Conservation (phyloP, 2,113 vertebrate species). For the Ageneiosus marmoratus region DNA sequence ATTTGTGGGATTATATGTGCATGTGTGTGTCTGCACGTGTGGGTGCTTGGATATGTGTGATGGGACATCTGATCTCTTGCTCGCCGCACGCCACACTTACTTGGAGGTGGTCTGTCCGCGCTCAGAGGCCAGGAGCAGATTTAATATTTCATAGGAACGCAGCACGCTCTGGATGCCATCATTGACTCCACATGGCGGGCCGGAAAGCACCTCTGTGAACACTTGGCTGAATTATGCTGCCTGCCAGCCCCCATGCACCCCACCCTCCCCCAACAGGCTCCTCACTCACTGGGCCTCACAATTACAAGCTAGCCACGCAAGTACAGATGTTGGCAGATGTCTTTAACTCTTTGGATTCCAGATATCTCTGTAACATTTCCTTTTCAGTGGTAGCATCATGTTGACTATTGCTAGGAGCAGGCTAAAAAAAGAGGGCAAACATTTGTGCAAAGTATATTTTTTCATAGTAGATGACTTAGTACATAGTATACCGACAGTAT, state of each 20-base stretch:
- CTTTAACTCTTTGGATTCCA: slow-evolving; percentile 65
- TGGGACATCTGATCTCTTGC: slow-evolving; percentile 70
- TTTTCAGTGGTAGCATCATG: not conserved
- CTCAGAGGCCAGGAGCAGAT: slow-evolving; percentile 82
- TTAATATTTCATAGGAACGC: slow-evolving; percentile 95
- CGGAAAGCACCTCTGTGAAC: slow-evolving; percentile 94
- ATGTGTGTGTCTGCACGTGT: slow-evolving; percentile 43
- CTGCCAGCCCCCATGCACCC: slow-evolving; percentile 77
- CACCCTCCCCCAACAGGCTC: slow-evolving; percentile 72
- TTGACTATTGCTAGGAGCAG: not conserved
- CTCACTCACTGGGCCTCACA: slow-evolving; percentile 81
- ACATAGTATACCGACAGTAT: not conserved
- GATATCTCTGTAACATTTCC: slow-evolving; percentile 15
- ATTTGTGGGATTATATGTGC: slow-evolving; percentile 34
- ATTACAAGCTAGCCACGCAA: slow-evolving; percentile 87
- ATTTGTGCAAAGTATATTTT: not conserved
- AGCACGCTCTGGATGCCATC: slow-evolving; percentile 87
- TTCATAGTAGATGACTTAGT: not conserved
- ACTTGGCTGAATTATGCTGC: slow-evolving; percentile 90
- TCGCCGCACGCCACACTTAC: slow-evolving; percentile 70
- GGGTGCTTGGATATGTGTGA: slow-evolving; percentile 65
- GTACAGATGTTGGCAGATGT: slow-evolving; percentile 88
- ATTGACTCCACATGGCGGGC: slow-evolving; percentile 96
- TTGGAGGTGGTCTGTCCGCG: slow-evolving; percentile 93
- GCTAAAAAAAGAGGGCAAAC: not conserved